phyloP scores from a whole-genome alignment of 2,113 vertebrate species.

The Himantopus leucocephalus region DNA sequence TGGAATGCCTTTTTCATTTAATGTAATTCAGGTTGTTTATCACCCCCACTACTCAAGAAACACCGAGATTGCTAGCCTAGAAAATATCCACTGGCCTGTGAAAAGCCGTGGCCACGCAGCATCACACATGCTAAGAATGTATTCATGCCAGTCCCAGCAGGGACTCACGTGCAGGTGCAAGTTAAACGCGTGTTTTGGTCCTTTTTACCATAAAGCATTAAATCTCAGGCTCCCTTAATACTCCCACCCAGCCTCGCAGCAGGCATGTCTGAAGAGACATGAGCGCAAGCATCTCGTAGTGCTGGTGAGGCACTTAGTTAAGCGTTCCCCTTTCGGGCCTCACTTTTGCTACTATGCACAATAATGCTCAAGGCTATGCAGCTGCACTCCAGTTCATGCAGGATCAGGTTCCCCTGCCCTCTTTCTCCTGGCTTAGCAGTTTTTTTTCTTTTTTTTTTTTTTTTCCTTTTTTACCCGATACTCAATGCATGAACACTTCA shows the following conservation, averaged over 20 bases:
- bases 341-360: constrained; percentile 48
- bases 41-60: background rate
- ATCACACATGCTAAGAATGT: background rate
- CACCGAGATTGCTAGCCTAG: background rate
- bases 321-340: constrained; percentile 55
- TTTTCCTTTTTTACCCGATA: background rate
- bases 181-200: background rate
- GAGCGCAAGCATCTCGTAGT: background rate
- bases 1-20: background rate
- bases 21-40: background rate
- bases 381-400: constrained; percentile 58
- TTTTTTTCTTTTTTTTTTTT: background rate
- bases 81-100: background rate
- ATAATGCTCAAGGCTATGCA: constrained; percentile 58
- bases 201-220: background rate
- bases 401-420: constrained; percentile 67
- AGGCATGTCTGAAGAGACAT: constrained; percentile 31
- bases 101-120: background rate
- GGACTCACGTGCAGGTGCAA: background rate
- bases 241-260: constrained; percentile 26
- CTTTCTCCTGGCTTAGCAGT: constrained; percentile 53
- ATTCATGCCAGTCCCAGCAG: background rate
- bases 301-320: constrained; percentile 24
- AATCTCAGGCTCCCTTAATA: constrained; percentile 17
- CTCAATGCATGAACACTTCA: background rate